Evolutionary conservation across 2,797 vertebrate species (phyloP), one percentile per base, ranked within the genome.

Genomic region (Catostomus latipinnis): DNA sequence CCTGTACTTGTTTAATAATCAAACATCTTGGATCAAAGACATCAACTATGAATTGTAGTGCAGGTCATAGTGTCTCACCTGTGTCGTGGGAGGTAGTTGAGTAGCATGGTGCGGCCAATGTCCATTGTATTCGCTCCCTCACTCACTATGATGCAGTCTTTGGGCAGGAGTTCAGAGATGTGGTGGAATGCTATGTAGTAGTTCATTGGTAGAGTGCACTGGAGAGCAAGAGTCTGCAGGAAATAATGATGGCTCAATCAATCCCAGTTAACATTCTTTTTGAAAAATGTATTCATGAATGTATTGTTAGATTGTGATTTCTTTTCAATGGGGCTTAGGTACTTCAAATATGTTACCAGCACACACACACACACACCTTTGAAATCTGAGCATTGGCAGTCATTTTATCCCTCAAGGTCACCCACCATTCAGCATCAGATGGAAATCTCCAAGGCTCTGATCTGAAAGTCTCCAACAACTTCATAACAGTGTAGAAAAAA

Each of bases 101-200:
- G 34, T 34, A 34, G 34, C 34, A 34, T 34, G 34, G 34, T 34
- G 34, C 34, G 34, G 34, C 34, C 34, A 4, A 34, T 34, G 34
- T 34, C 74, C 98, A 99, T 99, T 43, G 97, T 99, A 87, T 99
- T 99, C 68, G 97, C 97, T 56, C 98, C 98, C 85, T 99, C 98
- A 0, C 96, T 99, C 18, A 99, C 94, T 61, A 99, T 92, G 88
- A 98, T 90, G 87, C 96, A 34, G 34, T 34, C 34, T 34, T 34
- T 34, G 34, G 34, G 34, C 34, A 34, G 34, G 34, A 96, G 90
- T 71, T 97, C 91, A 82, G 94, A 93, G 69, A 99, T 84, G 66
- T 95, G 93, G 84, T 95, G 93, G 87, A 99, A 99, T 18, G 95
- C 96, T 0, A 93, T 96, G 83, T 99, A 99, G 85, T 99, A 99